Conservation (phyloP, 2,113 vertebrate species). For the Urocynchramus pylzowi region DNA sequence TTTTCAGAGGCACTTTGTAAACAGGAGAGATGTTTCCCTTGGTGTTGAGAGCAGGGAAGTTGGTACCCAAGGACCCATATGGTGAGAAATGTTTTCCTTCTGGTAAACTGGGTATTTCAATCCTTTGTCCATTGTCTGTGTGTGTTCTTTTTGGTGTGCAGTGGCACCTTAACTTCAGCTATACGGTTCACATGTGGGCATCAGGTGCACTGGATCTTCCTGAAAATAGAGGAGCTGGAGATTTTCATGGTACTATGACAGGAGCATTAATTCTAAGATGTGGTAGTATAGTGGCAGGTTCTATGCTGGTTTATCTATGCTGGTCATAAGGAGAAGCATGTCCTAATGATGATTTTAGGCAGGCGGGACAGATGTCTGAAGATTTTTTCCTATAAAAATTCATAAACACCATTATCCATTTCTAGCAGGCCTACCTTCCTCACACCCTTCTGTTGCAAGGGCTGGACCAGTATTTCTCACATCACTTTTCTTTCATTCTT, state of each 20-base stretch:
- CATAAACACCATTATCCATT: neutral
- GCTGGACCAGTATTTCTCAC: neutral
- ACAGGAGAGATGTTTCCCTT: neutral
- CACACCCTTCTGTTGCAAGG: accelerated
- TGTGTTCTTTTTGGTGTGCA: neutral
- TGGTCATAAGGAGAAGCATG: neutral
- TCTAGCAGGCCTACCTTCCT: neutral
- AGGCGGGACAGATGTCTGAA: neutral
- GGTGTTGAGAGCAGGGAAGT: neutral
- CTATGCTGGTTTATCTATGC: neutral
- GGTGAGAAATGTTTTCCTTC: neutral
- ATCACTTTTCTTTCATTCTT: neutral
- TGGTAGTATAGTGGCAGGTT: neutral
- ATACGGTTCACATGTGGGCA: neutral
- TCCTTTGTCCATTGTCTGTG: accelerated
- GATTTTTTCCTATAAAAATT: neutral
- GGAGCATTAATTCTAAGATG: neutral
- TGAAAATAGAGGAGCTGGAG: neutral
- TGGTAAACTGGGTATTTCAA: neutral
- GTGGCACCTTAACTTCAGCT: neutral
- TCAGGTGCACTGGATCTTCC: neutral
- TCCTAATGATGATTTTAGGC: neutral
- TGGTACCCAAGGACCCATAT: neutral
- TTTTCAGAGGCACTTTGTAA: neutral
- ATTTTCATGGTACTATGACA: neutral